These are phyloP conservation scores for Molossus molossus DNA, from an alignment of 2,797 vertebrate genomes.

Conservation along the genomic window DNA sequence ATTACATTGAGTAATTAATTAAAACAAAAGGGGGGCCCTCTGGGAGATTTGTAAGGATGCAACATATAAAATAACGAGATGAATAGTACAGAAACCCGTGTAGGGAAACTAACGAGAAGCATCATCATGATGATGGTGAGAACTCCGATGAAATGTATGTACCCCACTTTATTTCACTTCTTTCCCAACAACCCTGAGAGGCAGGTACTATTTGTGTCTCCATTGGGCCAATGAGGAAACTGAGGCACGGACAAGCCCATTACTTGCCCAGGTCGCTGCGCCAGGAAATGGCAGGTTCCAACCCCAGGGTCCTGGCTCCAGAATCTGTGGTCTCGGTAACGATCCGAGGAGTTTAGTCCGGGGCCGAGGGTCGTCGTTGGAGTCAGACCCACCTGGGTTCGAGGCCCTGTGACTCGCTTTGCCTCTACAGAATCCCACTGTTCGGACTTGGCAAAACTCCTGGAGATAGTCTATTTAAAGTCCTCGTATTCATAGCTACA, in stretches of 20 bases:
- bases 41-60: neutral
- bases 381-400: neutral
- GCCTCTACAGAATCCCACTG: neutral
- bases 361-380: accelerated
- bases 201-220: accelerated
- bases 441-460: neutral
- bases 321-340: neutral
- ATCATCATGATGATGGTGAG: neutral
- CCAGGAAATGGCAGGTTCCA: neutral
- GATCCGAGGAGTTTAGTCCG: accelerated
- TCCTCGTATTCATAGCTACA: neutral
- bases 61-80: neutral
- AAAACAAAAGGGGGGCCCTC: too few relatives aligned
- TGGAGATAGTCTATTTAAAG: neutral
- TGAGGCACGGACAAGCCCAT: neutral
- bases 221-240: neutral
- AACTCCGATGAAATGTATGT: neutral
- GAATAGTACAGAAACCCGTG: neutral
- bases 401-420: accelerated
- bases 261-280: neutral
- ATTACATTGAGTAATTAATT: too few relatives aligned
- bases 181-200: neutral
- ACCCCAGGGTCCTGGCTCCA: neutral
- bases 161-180: neutral
- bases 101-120: neutral